These are phyloP conservation scores for Oncorhynchus tshawytscha DNA, from an alignment of 2,113 vertebrate species.

Conservation along the genomic window DNA sequence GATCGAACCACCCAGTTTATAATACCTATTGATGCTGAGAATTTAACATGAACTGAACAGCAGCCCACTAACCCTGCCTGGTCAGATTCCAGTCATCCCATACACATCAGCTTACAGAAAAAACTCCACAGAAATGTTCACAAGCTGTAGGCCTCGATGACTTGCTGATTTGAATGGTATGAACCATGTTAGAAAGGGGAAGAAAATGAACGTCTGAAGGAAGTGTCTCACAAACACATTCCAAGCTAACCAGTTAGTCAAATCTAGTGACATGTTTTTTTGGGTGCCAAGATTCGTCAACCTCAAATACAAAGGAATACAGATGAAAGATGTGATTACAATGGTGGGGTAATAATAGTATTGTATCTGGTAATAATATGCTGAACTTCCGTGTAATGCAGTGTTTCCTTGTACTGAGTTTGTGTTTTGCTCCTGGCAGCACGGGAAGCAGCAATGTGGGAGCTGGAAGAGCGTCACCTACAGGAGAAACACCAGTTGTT, in stretches of 20 bases:
- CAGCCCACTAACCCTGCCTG: not conserved
- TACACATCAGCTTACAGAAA: not conserved
- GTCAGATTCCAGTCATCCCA: not conserved
- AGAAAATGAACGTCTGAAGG: constrained; percentile 4
- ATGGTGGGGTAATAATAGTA: too few relatives aligned
- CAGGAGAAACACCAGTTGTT: constrained; percentile 97
- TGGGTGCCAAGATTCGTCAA: too few relatives aligned
- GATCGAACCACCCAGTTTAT: too few relatives aligned
- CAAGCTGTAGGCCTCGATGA: not conserved
- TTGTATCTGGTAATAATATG: too few relatives aligned
- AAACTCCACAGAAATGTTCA: not conserved
- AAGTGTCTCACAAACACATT: not conserved
- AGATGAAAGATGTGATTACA: too few relatives aligned
- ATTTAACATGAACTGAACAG: not conserved
- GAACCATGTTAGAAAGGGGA: not conserved
- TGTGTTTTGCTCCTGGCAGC: constrained; percentile 64
- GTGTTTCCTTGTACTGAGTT: too few relatives aligned
- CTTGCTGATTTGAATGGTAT: not conserved
- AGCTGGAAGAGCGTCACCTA: constrained; percentile 94
- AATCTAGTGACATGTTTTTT: too few relatives aligned
- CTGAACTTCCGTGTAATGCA: too few relatives aligned
- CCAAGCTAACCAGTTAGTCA: too few relatives aligned
- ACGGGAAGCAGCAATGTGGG: constrained; percentile 95
- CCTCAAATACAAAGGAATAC: too few relatives aligned
- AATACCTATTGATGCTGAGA: not conserved